Percentiles rank a stretch among this genome's conserved stretches.
These are phyloP conservation scores for Sinocyclocheilus anophthalmus DNA, from an alignment of 2,113 vertebrate genomes.

Conservation along the genomic window DNA sequence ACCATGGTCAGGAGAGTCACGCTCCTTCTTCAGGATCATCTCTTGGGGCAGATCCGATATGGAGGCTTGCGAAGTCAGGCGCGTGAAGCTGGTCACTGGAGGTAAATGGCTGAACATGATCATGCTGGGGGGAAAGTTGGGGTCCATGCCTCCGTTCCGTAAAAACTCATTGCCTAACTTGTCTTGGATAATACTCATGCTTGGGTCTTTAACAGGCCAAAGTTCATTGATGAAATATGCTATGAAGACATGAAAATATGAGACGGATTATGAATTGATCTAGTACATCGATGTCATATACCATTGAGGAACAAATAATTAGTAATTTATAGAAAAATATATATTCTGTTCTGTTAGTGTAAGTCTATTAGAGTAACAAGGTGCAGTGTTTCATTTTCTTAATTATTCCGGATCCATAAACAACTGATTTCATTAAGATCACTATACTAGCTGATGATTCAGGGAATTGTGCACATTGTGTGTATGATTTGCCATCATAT, in stretches of 20 bases:
- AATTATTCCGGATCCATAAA: background rate
- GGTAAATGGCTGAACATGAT: constrained; percentile 97
- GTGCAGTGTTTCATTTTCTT: background rate
- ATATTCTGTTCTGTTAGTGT: background rate
- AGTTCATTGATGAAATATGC: constrained; percentile 50
- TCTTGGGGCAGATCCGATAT: constrained; percentile 86
- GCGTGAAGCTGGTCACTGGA: constrained; percentile 95
- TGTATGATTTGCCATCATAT: background rate
- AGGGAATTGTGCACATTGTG: background rate
- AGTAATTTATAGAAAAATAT: background rate
- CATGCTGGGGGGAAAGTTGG: constrained; percentile 89
- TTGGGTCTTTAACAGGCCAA: constrained; percentile 65
- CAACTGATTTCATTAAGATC: background rate
- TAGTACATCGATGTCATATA: background rate
- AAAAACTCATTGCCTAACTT: constrained; percentile 92
- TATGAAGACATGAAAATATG: constrained; percentile 50
- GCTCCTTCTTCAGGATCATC: constrained; percentile 96
- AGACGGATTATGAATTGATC: background rate
- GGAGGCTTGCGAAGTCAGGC: constrained; percentile 84
- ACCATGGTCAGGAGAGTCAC: constrained; percentile 80
- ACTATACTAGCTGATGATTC: background rate
- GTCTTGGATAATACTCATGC: constrained; percentile 86
- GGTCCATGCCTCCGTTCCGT: constrained; percentile 90
- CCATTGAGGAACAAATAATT: background rate
- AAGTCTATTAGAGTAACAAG: background rate